These are phyloP conservation scores for Merodon equestris DNA, from an alignment of 2,888 invertebrate species.

Conservation along the genomic window DNA sequence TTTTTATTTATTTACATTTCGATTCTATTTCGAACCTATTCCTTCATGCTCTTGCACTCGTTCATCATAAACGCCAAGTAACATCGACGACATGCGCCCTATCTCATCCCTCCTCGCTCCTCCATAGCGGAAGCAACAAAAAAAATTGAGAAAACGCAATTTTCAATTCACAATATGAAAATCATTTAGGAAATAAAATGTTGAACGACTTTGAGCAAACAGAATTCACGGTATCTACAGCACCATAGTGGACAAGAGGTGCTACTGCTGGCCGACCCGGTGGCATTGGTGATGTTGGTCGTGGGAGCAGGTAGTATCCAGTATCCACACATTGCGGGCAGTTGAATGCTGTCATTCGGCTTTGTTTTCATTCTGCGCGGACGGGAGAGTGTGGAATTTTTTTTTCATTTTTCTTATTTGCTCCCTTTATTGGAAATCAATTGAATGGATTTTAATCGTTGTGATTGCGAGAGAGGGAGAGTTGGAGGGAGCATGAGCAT, in stretches of 20 bases:
- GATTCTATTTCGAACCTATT: conserved; percentile 35
- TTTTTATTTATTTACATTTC: too few species aligned
- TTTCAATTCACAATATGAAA: conserved; percentile 38
- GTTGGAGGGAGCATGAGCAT: conserved; percentile 1
- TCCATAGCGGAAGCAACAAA: conserved; percentile 10
- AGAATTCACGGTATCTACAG: too few species aligned
- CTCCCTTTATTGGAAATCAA: conserved; percentile 63
- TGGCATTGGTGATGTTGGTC: too few species aligned
- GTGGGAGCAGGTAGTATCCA: too few species aligned
- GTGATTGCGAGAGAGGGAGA: conserved; percentile 7
- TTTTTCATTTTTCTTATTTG: conserved; percentile 13
- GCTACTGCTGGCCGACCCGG: too few species aligned
- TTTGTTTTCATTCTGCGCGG: too few species aligned
- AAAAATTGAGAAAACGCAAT: neutral
- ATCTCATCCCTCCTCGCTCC: conserved; percentile 26
- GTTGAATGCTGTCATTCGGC: too few species aligned
- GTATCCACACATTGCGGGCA: too few species aligned
- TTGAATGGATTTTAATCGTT: conserved; percentile 56
- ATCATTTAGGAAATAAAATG: conserved; percentile 44
- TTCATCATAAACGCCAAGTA: conserved; percentile 1
- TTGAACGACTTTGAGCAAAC: too few species aligned
- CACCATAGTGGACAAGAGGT: too few species aligned
- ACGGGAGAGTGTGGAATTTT: too few species aligned
- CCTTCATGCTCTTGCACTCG: conserved; percentile 9
- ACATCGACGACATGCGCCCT: conserved; percentile 52